Evolutionary conservation across 1,140 invertebrate species (phyloP), one percentile per base, ranked within the genome.

Genomic region (Drosophila erecta): DNA sequence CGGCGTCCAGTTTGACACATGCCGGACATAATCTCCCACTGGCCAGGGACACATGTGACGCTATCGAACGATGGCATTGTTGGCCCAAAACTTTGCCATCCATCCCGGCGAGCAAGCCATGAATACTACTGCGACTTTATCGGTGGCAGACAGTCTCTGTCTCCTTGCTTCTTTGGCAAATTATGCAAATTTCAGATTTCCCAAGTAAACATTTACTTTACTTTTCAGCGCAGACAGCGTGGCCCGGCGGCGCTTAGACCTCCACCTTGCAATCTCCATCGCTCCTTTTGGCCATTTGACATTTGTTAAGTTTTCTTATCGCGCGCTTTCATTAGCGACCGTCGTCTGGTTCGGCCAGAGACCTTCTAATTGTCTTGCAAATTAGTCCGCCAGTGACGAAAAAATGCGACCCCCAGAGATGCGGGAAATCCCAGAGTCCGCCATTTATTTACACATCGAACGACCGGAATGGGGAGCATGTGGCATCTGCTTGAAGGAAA

Each of bases 121-220:
- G 83, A 87, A 86, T 86, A 87, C 65, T 87, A 69, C 86, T 83
- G 46, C 56, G 20, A 38, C 59, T 71, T 85, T 85, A 85, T 85
- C 81, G 62, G 38, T 49, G 44, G 44, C 70, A 73, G 79, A 71
- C 75, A 72, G 56, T 33, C 24, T 24, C 24, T 3, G 11, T 10
- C 24, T 4, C 14, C 14, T 3, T 41, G 43, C 64, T 41, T 8
- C 47, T 46, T 66, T 80, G 73, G 76, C 87, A 90, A 90, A 90
- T 90, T 90, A 90, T 90, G 87, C 77, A 90, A 90, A 90, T 90
- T 86, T 84, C 62, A 80, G 87, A 78, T 90, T 87, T 83, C 76
- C 74, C 87, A 80, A 84, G 87, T 77, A 90, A 90, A 90, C 87
- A 90, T 90, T 90, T 90, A 79, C 89, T 90, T 90, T 90, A 89